These are phyloP conservation scores for Podarcis siculus DNA, from an alignment of 2,797 vertebrate species.

Conservation along the genomic window DNA sequence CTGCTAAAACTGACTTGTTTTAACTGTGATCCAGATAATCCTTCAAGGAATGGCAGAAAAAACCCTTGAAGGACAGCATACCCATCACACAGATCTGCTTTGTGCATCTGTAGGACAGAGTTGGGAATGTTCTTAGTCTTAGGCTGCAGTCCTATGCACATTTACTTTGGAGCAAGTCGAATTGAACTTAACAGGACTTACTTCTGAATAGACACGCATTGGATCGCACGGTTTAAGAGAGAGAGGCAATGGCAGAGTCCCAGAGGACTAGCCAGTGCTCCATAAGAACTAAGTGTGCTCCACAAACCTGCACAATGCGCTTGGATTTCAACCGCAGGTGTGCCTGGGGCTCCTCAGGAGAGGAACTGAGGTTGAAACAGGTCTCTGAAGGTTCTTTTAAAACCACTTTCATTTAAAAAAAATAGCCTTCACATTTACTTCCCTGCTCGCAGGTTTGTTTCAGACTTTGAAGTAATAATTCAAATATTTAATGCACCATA, in stretches of 20 bases:
- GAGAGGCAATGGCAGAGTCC: neutral
- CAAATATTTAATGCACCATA: slow-evolving; percentile 54
- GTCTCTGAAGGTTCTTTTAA: neutral
- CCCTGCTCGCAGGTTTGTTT: slow-evolving; percentile 42
- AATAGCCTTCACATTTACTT: slow-evolving; percentile 39
- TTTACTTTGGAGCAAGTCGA: too few species aligned
- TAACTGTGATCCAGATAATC: neutral
- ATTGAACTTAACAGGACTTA: too few species aligned
- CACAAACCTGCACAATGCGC: neutral
- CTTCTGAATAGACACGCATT: too few species aligned
- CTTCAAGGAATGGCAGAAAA: neutral
- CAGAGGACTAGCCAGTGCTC: neutral
- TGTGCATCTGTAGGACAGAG: neutral
- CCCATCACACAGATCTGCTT: too few species aligned
- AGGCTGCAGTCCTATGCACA: neutral
- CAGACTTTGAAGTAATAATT: neutral
- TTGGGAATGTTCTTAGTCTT: neutral
- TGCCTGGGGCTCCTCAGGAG: neutral
- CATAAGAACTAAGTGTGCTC: neutral
- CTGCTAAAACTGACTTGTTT: slow-evolving; percentile 23
- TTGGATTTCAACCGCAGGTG: neutral
- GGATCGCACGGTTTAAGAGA: too few species aligned
- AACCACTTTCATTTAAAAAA: slow-evolving; percentile 1
- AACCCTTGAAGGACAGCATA: too few species aligned
- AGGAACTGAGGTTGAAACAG: neutral